Evolutionary conservation across 2,113 vertebrate genomes (phyloP), one percentile per base, ranked within the genome.

Genomic region (Tetraodon nigroviridis): DNA sequence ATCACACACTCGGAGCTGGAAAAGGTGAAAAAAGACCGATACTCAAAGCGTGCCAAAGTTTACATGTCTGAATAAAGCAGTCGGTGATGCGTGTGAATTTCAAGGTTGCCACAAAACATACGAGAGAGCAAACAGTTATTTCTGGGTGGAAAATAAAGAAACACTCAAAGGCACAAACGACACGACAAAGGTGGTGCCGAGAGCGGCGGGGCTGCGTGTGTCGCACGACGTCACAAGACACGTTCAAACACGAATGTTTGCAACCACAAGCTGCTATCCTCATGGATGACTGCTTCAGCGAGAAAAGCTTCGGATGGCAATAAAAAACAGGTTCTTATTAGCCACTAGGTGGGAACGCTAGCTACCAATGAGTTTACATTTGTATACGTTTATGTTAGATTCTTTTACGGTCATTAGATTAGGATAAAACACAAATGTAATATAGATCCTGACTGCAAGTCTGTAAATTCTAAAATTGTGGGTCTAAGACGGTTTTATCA

Each of bases 251-350:
- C n/a, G 7, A 19, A 57, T 19, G 17, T 54, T 72, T 29, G 54
- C 47, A 49, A 58, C 65, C 54, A 47, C 63, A 57, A 53, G 56
- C 46, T 12, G 48, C 50, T 52, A 59, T 80, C 88, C 86, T 80
- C 80, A 89, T 88, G 86, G 88, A 86, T 80, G 46, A 17, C 0
- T 3, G 37, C 7, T 49, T 1, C 15, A n/a, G 24, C 24, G 5
- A 27, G 24, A 27, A 27, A 27, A 6, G 3, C 3, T 24, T 24
- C 5, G 22, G 22, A 24, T 24, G 24, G 16, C 40, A 42, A 42
- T 14, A 42, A 42, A 15, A 13, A 13, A 42, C 10, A 42, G 11
- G 40, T 7, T 27, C 24, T 27, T 27, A 6, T 27, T 27, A 27
- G 5, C 5, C 24, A 27, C 24, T 27, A 27, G 7, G 5, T 27